Conservation (phyloP, 1,140 invertebrate species). For the Pseudomyrmex pallidus region DNA sequence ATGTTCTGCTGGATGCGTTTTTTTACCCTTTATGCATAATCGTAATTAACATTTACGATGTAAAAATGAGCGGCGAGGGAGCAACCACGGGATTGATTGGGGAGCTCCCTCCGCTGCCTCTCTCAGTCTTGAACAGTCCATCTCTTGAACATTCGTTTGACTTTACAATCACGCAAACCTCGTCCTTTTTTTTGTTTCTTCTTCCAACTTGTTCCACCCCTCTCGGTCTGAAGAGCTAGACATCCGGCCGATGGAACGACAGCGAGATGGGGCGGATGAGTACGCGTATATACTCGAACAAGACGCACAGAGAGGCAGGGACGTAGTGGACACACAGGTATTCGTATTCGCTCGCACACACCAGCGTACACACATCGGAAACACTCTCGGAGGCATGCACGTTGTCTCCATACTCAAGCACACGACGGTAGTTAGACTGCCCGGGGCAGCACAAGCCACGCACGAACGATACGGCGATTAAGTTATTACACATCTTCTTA, state of each 20-base stretch:
- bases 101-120: slow-evolving; percentile 76
- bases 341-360: slow-evolving; percentile 56
- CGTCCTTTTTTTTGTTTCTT: slow-evolving; percentile 39
- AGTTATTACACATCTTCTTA: slow-evolving; percentile 76
- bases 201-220: slow-evolving; percentile 45
- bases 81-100: slow-evolving; percentile 74
- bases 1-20: slow-evolving; percentile 76
- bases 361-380: slow-evolving; percentile 51
- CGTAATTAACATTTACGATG: slow-evolving; percentile 79
- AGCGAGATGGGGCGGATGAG: slow-evolving; percentile 15
- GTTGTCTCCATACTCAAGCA: slow-evolving; percentile 68
- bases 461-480: slow-evolving; percentile 74
- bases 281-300: slow-evolving; percentile 8
- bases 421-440: slow-evolving; percentile 78
- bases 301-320: slow-evolving; percentile 29
- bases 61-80: slow-evolving; percentile 80
- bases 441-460: slow-evolving; percentile 78
- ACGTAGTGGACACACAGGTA: slow-evolving; percentile 31
- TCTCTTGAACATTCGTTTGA: slow-evolving; percentile 26
- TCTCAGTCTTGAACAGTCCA: slow-evolving; percentile 80
- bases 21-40: slow-evolving; percentile 76
- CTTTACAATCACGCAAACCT: slow-evolving; percentile 33
- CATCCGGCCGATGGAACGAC: neutral
- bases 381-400: slow-evolving; percentile 60
- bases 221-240: neutral